phyloP scores from a whole-genome alignment of 2,797 vertebrate genomes.

The Poeciliopsis presidionis region DNA sequence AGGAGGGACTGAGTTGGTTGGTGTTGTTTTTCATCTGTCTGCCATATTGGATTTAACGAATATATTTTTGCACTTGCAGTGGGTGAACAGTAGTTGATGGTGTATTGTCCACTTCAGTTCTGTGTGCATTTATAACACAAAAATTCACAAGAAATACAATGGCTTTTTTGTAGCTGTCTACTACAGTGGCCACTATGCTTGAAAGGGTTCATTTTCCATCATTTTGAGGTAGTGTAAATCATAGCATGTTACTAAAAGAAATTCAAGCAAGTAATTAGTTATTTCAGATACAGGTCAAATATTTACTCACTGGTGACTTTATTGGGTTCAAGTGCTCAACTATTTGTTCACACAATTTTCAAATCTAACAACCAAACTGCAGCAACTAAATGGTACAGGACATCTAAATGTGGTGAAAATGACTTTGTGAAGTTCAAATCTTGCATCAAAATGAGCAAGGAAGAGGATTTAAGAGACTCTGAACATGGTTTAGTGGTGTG shows the following conservation, averaged over 20 bases:
- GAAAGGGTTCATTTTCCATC: neutral
- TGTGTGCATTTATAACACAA: too few relatives aligned
- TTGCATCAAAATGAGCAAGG: neutral
- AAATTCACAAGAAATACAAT: too few relatives aligned
- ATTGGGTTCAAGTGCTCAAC: neutral
- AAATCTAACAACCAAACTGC: neutral
- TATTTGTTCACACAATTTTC: neutral
- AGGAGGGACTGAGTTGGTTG: too few relatives aligned
- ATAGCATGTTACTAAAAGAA: neutral
- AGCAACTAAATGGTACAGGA: neutral
- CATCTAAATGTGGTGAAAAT: neutral
- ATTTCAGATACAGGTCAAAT: neutral
- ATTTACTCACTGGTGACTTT: neutral
- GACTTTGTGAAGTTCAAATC: neutral
- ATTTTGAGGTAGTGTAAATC: neutral
- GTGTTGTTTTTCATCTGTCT: too few relatives aligned
- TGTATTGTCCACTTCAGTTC: too few relatives aligned
- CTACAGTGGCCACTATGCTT: too few relatives aligned
- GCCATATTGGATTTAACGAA: too few relatives aligned
- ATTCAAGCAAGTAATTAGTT: neutral
- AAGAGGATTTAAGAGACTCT: neutral
- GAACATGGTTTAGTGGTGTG: neutral
- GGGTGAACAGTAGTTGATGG: too few relatives aligned
- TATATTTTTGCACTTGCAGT: too few relatives aligned
- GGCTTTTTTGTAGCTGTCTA: too few relatives aligned